Evolutionary conservation across 2,888 invertebrate genomes (phyloP).

Genomic region (Phaonia tiefii): DNA sequence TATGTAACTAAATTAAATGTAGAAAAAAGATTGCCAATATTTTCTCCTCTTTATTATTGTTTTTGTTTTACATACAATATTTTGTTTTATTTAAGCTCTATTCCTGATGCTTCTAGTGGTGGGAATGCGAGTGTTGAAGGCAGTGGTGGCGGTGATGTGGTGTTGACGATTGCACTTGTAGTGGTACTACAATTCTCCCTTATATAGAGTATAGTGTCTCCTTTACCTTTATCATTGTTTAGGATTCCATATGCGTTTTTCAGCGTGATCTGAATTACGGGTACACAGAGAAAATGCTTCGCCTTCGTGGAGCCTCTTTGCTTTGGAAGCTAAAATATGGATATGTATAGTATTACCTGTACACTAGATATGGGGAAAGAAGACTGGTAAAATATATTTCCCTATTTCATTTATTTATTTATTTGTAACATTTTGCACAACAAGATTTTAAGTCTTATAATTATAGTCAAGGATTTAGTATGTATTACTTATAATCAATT

Average conservation of each 20-base stretch:
- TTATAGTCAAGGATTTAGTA: too few species aligned
- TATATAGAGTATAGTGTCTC: constrained; percentile 19
- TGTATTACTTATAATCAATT: too few species aligned
- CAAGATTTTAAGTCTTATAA: too few species aligned
- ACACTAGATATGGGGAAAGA: too few species aligned
- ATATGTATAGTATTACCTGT: too few species aligned
- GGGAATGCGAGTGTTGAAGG: neutral
- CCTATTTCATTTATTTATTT: too few species aligned
- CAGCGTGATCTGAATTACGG: too few species aligned
- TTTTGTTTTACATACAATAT: constrained; percentile 11
- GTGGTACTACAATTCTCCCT: neutral
- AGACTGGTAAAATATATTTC: too few species aligned
- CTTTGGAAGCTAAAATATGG: too few species aligned
- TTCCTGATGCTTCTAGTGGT: constrained; percentile 16
- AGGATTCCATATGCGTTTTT: constrained; percentile 13
- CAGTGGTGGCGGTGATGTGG: constrained; percentile 21
- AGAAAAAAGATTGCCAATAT: constrained; percentile 51
- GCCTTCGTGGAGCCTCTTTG: too few species aligned
- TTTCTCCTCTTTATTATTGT: constrained; percentile 52
- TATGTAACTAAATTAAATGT: constrained; percentile 35
- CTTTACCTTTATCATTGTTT: constrained; percentile 49
- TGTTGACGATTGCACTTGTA: neutral
- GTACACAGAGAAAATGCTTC: too few species aligned
- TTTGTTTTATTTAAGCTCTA: constrained; percentile 25
- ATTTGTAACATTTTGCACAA: too few species aligned